A percentile compares a stretch with the other conserved stretches of the same genome.
These are phyloP conservation scores for Bombus balteatus DNA, from an alignment of 1,140 invertebrate species.

Conservation along the genomic window DNA sequence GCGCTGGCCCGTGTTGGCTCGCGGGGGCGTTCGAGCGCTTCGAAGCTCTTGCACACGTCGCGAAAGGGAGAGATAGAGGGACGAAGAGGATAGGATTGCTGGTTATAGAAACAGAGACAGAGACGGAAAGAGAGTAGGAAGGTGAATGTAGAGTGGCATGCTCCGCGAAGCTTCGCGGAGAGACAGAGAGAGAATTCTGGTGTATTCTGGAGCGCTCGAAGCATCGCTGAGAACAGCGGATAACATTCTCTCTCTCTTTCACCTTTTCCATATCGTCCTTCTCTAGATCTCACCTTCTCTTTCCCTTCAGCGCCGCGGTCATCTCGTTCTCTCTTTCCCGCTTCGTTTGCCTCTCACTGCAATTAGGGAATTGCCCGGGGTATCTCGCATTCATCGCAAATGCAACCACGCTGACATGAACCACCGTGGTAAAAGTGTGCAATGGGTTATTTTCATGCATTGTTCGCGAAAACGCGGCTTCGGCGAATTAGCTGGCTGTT, in stretches of 20 bases:
- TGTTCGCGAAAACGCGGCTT: slow-evolving; percentile 62
- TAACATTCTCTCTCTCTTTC: slow-evolving; percentile 46
- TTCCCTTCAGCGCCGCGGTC: slow-evolving; percentile 20
- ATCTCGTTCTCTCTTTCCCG: slow-evolving; percentile 51
- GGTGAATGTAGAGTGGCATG: slow-evolving; percentile 18
- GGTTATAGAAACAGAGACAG: slow-evolving; percentile 3
- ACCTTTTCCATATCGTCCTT: slow-evolving; percentile 16
- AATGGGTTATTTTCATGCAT: slow-evolving; percentile 72
- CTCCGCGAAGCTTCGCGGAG: slow-evolving; percentile 27
- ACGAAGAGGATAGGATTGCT: neutral
- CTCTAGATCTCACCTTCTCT: slow-evolving; percentile 2
- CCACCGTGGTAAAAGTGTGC: slow-evolving; percentile 63
- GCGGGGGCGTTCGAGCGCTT: slow-evolving; percentile 73
- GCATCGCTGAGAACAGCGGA: slow-evolving; percentile 67
- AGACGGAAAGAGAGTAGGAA: slow-evolving; percentile 42
- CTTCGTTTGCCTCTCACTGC: slow-evolving; percentile 75
- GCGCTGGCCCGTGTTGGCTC: slow-evolving; percentile 66
- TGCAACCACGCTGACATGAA: slow-evolving; percentile 71
- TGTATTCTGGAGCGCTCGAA: slow-evolving; percentile 54
- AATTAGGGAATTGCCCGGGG: slow-evolving; percentile 77
- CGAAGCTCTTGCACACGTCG: slow-evolving; percentile 65
- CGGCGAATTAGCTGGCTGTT: slow-evolving; percentile 48
- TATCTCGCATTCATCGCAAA: slow-evolving; percentile 75
- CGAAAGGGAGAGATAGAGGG: slow-evolving; percentile 28
- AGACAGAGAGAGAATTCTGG: slow-evolving; percentile 49